Evolutionary conservation across 2,888 invertebrate species (phyloP).

Genomic region (Ectropis crepuscularia): DNA sequence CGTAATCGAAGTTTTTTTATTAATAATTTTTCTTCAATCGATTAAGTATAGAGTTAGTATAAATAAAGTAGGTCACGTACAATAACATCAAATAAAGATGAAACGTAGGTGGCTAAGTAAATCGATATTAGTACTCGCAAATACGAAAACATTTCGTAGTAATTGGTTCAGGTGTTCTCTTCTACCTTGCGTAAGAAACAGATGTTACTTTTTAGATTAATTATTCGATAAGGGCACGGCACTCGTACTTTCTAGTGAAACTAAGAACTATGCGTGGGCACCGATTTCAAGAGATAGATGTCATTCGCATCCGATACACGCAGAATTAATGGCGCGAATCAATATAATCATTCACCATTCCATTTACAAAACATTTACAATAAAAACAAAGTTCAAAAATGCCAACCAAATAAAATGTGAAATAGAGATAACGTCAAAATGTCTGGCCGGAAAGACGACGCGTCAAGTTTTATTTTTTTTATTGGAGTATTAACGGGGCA

Average conservation of each 20-base stretch:
- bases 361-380: constrained; percentile 47
- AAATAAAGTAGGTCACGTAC: background rate
- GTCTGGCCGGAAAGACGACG: constrained; percentile 57
- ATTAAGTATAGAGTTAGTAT: background rate
- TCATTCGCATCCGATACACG: constrained; percentile 52
- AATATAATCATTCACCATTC: constrained; percentile 43
- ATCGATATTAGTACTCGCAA: background rate
- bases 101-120: background rate
- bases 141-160: constrained; percentile 17
- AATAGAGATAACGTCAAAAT: constrained; percentile 57
- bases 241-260: constrained; percentile 50
- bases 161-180: constrained; percentile 33
- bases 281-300: constrained; percentile 50
- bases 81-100: constrained; percentile 8
- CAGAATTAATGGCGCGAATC: constrained; percentile 59
- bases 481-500: constrained; percentile 81
- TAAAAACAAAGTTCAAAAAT: constrained; percentile 52
- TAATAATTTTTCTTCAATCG: background rate
- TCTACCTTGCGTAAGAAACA: constrained; percentile 30
- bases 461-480: constrained; percentile 77
- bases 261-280: constrained; percentile 55
- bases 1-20: too few species aligned
- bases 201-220: constrained; percentile 45
- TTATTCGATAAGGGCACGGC: constrained; percentile 47
- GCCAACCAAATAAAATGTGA: constrained; percentile 45